Evolutionary conservation across 1,140 invertebrate species (phyloP), one percentile per base, ranked within the genome.

Genomic region (Aphelenchoides avenae): DNA sequence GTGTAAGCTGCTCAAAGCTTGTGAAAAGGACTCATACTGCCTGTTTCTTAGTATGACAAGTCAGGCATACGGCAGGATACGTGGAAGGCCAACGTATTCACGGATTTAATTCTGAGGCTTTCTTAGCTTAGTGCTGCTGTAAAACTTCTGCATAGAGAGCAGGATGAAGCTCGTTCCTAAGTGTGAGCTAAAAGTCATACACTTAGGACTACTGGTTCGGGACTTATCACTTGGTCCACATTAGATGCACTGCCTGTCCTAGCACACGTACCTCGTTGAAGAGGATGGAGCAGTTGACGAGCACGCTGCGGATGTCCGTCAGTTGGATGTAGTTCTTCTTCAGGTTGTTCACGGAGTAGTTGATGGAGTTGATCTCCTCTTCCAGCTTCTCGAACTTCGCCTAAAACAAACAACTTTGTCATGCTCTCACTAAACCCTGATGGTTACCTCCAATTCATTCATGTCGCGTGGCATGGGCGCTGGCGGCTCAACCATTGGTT

Each of bases 391-490:
- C 89, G 73, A 93, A 84, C 64, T 88, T 87, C 0, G 22, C 57
- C 66, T 26, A 56, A 29, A 37, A 15, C 27, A 36, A 89, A 59
- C 5, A 59, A 7, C 11, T 24, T 3, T 27, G 51, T 15, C 13
- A 13, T n/a, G n/a, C 15, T 2, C 26, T 57, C 13, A 22, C 44
- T 15, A 24, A 20, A 13, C 13, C n/a, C 3, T 26, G 27, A 9
- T 6, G 30, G 13, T 7, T 53, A 76, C 88, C 84, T 94, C 90
- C 55, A 94, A 81, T 79, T 94, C 88, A 68, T 94, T 93, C 79
- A 96, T 94, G 80, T 94, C 92, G 57, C 90, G 84, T 5, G 92
- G 90, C 75, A 89, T 90, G 3, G 92, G 92, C 5, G 92, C 91
- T 65, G 49, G 49, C 9, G 34, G 18, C 15, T n/a, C 49, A 52